Evolutionary conservation across 2,797 vertebrate genomes (phyloP), one percentile per base, ranked within the genome.

Genomic region (Erithacus rubecula): DNA sequence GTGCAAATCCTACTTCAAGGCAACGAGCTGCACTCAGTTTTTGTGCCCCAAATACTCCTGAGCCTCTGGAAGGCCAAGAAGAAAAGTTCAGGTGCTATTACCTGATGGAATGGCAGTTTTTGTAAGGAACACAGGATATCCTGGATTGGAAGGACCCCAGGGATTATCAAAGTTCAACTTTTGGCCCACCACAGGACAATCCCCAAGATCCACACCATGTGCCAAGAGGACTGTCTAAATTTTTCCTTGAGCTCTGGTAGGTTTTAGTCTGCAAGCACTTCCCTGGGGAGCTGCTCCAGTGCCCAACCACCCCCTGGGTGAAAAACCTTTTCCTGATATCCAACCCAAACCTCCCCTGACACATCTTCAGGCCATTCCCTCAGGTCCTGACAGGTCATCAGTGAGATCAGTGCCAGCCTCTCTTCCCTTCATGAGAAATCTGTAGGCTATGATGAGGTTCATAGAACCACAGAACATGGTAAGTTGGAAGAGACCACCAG

Each of bases 251-350:
- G 9, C 15, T 55, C 49, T 63, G 37, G 6, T 56, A 63, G 20
- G 14, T 21, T 76, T 51, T 3, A 6, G 26, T 17, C 15, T 49
- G 32, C 1, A 1, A 21, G 4, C 16, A 29, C 3, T 29, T 1
- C 16, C 16, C 51, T 22, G 21, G 5, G 23, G 16, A 56, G 16
- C n/a, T 49, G 9, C 11, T 49, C 15, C 29, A 83, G 23, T 26
- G 14, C 24, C 19, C 56, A 56, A 0, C 1, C 43, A 70, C 2
- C 20, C 20, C 34, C 14, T 19, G 20, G 41, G 20, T 26, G 37
- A 30, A 83, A 16, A 34, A 15, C 2, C 2, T 30, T 51, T 22
- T 9, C 19, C 43, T 26, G 5, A 34, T 23, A 51, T 16, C 44
- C n/a, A 52, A 1, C 10, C 5, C 34, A n/a, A 70, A 52, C 8